Evolutionary conservation across 1,140 invertebrate species (phyloP).

Genomic region (Brachionus rotundiformis): DNA sequence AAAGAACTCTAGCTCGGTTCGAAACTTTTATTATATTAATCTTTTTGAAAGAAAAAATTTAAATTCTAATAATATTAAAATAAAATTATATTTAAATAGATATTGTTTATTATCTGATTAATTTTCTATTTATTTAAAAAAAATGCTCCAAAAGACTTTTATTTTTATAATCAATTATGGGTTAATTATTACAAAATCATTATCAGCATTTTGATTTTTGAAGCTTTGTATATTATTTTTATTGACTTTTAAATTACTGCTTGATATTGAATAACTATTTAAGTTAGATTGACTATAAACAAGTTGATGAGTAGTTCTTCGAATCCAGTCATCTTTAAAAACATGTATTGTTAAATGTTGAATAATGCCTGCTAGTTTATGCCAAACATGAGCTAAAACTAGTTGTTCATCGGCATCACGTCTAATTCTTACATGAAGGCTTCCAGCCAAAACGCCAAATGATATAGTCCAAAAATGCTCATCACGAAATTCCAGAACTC

Average conservation of each 20-base stretch:
- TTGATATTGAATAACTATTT: background rate
- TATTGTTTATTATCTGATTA: too few species aligned
- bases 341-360: constrained; percentile 68
- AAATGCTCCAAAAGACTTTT: too few species aligned
- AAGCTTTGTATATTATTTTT: background rate
- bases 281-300: constrained; percentile 31
- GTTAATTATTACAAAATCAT: constrained; percentile 50
- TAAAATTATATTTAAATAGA: too few species aligned
- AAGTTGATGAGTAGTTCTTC: constrained; percentile 55
- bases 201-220: background rate
- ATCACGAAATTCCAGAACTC: constrained; percentile 72
- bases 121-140: background rate
- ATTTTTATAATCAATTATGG: background rate
- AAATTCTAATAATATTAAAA: too few species aligned
- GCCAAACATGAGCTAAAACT: constrained; percentile 69
- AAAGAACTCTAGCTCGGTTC: too few species aligned
- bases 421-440: constrained; percentile 68
- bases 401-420: constrained; percentile 72
- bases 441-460: constrained; percentile 70
- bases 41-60: too few species aligned
- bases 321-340: constrained; percentile 67
- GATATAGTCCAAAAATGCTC: constrained; percentile 74
- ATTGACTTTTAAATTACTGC: background rate
- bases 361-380: constrained; percentile 68
- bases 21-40: too few species aligned